phyloP scores from a whole-genome alignment of 2,888 invertebrate genomes.

The Oegoconia quadripuncta region DNA sequence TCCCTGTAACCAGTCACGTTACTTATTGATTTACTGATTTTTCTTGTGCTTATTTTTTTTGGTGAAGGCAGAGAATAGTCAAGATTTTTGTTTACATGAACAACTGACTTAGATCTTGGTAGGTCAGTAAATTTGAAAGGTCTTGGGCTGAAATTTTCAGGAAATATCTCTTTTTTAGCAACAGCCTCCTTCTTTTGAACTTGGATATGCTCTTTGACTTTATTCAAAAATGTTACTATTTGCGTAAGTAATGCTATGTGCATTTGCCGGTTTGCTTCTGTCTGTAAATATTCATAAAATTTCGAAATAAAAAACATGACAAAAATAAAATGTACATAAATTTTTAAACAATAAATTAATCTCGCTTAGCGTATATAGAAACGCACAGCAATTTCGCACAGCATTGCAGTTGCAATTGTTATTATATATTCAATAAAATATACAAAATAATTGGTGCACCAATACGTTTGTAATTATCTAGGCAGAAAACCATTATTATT shows the following conservation, averaged over 20 bases:
- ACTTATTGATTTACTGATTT: slow-evolving; percentile 69
- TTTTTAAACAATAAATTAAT: too few species aligned
- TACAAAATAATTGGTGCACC: slow-evolving; percentile 41
- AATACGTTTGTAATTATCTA: slow-evolving; percentile 17
- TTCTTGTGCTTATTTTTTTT: slow-evolving; percentile 57
- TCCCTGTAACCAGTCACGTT: slow-evolving; percentile 66
- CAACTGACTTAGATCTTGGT: slow-evolving; percentile 62
- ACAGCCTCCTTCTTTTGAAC: slow-evolving; percentile 42
- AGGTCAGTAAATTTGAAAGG: slow-evolving; percentile 50
- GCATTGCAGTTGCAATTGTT: background rate
- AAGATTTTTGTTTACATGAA: slow-evolving; percentile 58
- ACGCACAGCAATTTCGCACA: slow-evolving; percentile 2
- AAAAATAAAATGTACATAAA: background rate
- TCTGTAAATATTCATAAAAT: too few species aligned
- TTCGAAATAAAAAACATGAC: background rate
- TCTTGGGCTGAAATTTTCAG: slow-evolving; percentile 31
- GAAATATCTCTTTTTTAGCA: slow-evolving; percentile 31
- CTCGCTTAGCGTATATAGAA: too few species aligned
- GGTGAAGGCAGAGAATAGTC: slow-evolving; percentile 47
- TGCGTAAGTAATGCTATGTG: slow-evolving; percentile 85
- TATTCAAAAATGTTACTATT: slow-evolving; percentile 83
- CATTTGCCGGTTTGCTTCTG: slow-evolving; percentile 85
- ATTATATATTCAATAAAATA: background rate
- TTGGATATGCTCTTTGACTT: slow-evolving; percentile 83
- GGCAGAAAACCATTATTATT: background rate